Evolutionary conservation across 2,797 vertebrate genomes (phyloP).

Genomic region (Catostomus latipinnis): DNA sequence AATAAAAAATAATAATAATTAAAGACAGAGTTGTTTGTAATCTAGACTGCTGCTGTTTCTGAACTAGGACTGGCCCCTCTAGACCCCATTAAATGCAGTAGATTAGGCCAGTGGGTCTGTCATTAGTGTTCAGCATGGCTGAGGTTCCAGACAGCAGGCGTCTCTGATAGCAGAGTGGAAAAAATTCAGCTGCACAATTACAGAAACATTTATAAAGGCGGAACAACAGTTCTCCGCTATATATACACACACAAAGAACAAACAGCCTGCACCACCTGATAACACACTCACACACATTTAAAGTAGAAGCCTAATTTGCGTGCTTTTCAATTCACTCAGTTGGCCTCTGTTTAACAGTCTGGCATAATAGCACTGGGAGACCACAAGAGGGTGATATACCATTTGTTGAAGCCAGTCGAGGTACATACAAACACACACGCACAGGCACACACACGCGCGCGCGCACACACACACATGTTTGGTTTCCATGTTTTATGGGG

Average conservation of each 20-base stretch:
- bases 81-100: conserved; percentile 40
- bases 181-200: conserved; percentile 77
- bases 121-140: conserved; percentile 40
- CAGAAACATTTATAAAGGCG: conserved; percentile 80
- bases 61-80: background rate
- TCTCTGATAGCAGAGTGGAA: conserved; percentile 60
- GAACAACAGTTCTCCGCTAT: conserved; percentile 40
- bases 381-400: too few relatives aligned
- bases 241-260: conserved; percentile 53
- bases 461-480: too few relatives aligned
- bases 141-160: conserved; percentile 39
- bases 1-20: too few relatives aligned
- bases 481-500: too few relatives aligned
- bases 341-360: too few relatives aligned
- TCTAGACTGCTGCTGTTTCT: conserved; percentile 17
- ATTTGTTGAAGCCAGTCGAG: too few relatives aligned
- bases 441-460: too few relatives aligned
- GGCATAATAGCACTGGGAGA: too few relatives aligned
- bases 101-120: conserved; percentile 29
- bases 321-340: too few relatives aligned
- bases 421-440: too few relatives aligned
- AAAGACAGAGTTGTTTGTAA: background rate
- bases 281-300: too few relatives aligned
- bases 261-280: conserved; percentile 78
- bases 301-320: too few relatives aligned